Percentiles rank a stretch among this genome's conserved stretches.
phyloP scores from a whole-genome alignment of 2,113 vertebrate species.

The Aramus guarauna region DNA sequence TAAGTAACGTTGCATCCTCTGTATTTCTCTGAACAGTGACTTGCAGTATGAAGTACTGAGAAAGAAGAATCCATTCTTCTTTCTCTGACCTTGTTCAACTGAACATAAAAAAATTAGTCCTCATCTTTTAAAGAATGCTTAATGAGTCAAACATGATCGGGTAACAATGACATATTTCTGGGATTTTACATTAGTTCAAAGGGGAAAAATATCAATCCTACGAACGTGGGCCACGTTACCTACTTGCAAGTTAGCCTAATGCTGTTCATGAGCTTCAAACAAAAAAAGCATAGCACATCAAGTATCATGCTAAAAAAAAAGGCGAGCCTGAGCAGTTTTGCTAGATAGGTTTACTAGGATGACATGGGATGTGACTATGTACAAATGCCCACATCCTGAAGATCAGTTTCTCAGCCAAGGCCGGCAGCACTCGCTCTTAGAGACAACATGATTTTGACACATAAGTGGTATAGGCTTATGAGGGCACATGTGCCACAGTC shows the following conservation, averaged over 20 bases:
- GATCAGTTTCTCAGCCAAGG: neutral
- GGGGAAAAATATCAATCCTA: neutral
- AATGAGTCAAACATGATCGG: neutral
- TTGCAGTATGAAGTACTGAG: neutral
- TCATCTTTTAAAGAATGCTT: neutral
- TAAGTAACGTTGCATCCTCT: neutral
- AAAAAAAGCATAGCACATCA: fast-evolving
- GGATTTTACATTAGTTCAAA: neutral
- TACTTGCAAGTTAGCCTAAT: neutral
- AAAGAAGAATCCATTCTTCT: neutral
- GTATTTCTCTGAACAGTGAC: neutral
- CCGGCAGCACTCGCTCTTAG: neutral
- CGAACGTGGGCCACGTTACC: fast-evolving
- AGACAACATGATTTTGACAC: neutral
- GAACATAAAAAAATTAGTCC: neutral
- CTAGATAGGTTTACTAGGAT: neutral
- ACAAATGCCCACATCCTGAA: neutral
- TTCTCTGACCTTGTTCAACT: neutral
- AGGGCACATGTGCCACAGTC: neutral
- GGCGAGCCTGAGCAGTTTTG: neutral
- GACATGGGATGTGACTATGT: neutral
- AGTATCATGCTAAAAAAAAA: neutral
- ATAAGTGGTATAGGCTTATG: neutral
- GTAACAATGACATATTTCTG: neutral
- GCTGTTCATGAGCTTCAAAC: neutral